Base-by-base conservation (phyloP, 2,113 vertebrate species). In the Syrmaticus mikado region DNA sequence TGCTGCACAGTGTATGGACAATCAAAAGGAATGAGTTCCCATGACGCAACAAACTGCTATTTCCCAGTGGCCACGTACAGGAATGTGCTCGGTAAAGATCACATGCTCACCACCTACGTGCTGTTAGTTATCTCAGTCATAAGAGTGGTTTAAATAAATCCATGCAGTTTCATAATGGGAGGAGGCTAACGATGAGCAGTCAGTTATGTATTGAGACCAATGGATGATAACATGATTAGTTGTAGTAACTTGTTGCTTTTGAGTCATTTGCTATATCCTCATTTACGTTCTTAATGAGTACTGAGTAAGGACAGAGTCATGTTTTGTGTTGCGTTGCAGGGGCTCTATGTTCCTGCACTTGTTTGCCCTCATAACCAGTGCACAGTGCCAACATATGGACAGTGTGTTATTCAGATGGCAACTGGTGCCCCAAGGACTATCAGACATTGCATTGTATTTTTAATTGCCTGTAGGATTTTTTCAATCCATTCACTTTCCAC, bases 401-500 rank as follows among this genome's bases (percentile, higher is more conserved):
- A 79, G 7, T 28, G 45, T 70, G 58, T 34, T 74, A 38, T 46
- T 90, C 62, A 30, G 53, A 36, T 10, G 57, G 32, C 64, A 87
- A 13, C 77, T 89, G n/a, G 43, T 86, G n/a, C 21, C 67, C 9
- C 10, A 67, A 65, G 70, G 34, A 52, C 52, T 79, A 3, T 67
- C 40, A n/a, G 55, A 34, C 46, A 13, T 60, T 57, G 21, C 5
- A 11, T 16, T 82, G 21, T 68, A 15, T 82, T 94, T 89, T 65
- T 75, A 85, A 85, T 78, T 72, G 80, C 27, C 8, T 91, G 40
- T 57, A 82, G 64, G 40, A 48, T 64, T 64, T 70, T 85, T 76
- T 52, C 61, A 85, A 53, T 41, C 32, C 40, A 25, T 1, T 27
- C 25, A 11, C 24, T 40, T 92, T 40, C 30, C 45, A 34, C 8